Evolutionary conservation across 2,113 vertebrate genomes (phyloP).

Genomic region (Serinus canaria): DNA sequence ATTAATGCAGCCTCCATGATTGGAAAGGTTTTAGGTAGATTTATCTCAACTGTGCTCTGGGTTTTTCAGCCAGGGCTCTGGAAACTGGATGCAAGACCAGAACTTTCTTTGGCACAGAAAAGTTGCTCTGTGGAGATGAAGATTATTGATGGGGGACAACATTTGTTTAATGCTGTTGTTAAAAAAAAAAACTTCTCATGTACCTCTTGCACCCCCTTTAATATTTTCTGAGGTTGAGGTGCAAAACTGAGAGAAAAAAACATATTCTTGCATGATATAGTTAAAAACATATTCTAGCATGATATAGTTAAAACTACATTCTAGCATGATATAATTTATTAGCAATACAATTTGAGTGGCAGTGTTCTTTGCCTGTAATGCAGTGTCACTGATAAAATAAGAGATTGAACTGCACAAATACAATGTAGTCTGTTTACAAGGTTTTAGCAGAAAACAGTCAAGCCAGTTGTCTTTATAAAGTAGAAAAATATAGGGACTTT

Average conservation of each 20-base stretch:
- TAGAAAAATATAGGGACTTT: background rate
- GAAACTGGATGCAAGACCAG: background rate
- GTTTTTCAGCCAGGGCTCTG: background rate
- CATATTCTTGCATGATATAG: background rate
- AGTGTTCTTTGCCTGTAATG: conserved; percentile 18
- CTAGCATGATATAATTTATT: conserved; percentile 36
- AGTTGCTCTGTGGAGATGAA: background rate
- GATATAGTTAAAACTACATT: too few species aligned
- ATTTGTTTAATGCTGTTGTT: conserved; percentile 13
- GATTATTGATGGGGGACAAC: background rate
- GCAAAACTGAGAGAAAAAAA: conserved; percentile 38
- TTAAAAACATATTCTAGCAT: conserved; percentile 18
- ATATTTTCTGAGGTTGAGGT: conserved; percentile 41
- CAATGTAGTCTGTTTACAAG: background rate
- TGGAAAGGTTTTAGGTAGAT: background rate
- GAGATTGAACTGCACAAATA: conserved; percentile 39
- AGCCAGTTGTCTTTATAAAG: background rate
- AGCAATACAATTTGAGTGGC: conserved; percentile 19
- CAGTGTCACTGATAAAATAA: conserved; percentile 53
- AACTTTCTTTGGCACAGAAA: background rate
- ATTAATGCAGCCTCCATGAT: background rate
- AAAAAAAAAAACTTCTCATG: background rate
- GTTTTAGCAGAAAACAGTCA: background rate
- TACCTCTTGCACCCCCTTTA: conserved; percentile 21
- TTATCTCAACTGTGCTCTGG: background rate